phyloP scores from a whole-genome alignment of 2,113 vertebrate species.

The Salminus brasiliensis region DNA sequence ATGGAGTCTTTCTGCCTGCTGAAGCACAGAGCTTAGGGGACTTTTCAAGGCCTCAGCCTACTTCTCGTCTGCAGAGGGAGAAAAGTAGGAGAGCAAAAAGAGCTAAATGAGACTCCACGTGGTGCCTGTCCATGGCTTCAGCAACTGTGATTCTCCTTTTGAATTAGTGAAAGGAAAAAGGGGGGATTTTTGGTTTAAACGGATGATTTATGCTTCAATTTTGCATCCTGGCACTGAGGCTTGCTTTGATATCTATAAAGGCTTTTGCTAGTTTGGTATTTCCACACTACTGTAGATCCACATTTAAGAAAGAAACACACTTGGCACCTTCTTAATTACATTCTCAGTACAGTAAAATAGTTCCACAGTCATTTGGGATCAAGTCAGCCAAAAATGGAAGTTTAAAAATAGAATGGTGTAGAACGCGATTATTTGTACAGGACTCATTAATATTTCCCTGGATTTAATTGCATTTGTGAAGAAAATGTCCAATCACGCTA shows the following conservation, averaged over 20 bases:
- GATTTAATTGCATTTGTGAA: neutral
- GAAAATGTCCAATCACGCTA: slow-evolving; percentile 19
- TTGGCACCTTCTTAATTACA: slow-evolving; percentile 1
- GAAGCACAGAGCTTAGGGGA: slow-evolving; percentile 66
- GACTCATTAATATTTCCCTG: neutral
- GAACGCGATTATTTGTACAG: neutral
- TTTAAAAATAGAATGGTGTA: neutral
- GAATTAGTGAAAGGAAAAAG: neutral
- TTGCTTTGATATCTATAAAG: slow-evolving; percentile 8
- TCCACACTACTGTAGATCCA: neutral
- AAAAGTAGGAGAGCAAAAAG: slow-evolving; percentile 38
- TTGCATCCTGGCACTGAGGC: neutral
- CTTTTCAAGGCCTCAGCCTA: slow-evolving; percentile 67
- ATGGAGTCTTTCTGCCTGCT: slow-evolving; percentile 52
- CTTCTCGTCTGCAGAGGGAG: slow-evolving; percentile 60
- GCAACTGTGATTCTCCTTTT: slow-evolving; percentile 33
- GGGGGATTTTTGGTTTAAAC: neutral
- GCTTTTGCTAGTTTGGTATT: slow-evolving; percentile 20
- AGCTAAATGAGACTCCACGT: slow-evolving; percentile 55
- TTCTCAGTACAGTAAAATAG: neutral
- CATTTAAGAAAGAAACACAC: neutral
- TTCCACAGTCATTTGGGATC: neutral
- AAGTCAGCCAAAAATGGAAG: neutral
- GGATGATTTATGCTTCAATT: slow-evolving; percentile 16
- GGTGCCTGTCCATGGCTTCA: slow-evolving; percentile 57